A percentile compares a stretch with the other conserved stretches of the same genome.
Evolutionary conservation across 2,113 vertebrate genomes (phyloP).

Genomic region (Pseudopipra pipra): DNA sequence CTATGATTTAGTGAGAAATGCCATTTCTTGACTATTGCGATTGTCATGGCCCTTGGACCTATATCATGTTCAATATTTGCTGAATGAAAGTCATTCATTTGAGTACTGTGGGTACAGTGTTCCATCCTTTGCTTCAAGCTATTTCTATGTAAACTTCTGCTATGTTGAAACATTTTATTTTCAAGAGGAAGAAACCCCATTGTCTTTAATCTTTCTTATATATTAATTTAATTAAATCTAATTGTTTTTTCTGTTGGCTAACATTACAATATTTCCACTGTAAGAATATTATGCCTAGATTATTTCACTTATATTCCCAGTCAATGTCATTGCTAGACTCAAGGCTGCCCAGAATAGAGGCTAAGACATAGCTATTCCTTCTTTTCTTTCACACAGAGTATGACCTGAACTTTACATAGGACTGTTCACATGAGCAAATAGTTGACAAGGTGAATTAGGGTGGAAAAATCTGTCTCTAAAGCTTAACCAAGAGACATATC

Average conservation of each 20-base stretch:
- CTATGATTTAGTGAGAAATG: background rate
- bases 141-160: background rate
- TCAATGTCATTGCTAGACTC: background rate
- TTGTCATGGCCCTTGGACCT: background rate
- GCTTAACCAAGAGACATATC: background rate
- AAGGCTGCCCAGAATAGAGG: background rate
- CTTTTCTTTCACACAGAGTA: background rate
- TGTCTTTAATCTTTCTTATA: background rate
- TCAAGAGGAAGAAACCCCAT: background rate
- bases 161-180: background rate
- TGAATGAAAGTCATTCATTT: background rate
- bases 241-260: background rate
- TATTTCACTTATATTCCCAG: background rate
- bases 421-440: background rate
- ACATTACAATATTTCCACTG: background rate
- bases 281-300: background rate
- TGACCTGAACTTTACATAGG: background rate
- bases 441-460: background rate
- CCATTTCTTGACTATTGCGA: background rate
- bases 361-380: background rate
- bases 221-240: background rate
- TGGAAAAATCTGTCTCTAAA: conserved; percentile 14
- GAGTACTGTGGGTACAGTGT: background rate
- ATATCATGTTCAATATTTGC: background rate
- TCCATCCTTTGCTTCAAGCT: background rate